Percentiles rank a stretch among this genome's conserved stretches.
Conservation (phyloP, 2,888 invertebrate species). For the Seira sanloemensis region DNA sequence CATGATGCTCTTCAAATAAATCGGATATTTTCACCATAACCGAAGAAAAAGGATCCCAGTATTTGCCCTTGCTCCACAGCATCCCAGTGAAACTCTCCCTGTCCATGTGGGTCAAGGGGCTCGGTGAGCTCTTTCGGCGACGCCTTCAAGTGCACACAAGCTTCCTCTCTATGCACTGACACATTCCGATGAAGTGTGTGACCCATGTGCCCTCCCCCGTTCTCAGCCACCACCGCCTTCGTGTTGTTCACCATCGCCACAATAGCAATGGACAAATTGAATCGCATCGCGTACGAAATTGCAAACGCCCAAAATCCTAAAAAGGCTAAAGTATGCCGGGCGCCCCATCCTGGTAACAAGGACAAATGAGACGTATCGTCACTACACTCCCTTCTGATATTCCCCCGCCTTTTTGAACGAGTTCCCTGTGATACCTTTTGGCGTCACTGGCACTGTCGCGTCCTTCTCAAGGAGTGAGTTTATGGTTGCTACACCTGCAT, state of each 20-base stretch:
- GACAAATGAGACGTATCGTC: neutral
- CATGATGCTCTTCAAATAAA: neutral
- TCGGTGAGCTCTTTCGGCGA: neutral
- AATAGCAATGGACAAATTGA: constrained; percentile 72
- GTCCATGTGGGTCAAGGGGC: neutral
- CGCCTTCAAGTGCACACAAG: constrained; percentile 33
- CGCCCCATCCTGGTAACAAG: constrained; percentile 68
- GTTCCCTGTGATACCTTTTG: too few species aligned
- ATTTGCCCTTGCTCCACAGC: constrained; percentile 61
- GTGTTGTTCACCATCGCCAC: constrained; percentile 65
- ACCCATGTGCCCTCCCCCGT: neutral
- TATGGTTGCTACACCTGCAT: too few species aligned
- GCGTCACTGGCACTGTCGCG: too few species aligned
- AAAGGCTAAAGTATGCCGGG: constrained; percentile 68
- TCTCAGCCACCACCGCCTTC: neutral
- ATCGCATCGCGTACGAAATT: constrained; percentile 71
- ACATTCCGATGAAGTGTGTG: neutral
- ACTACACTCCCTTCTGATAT: too few species aligned
- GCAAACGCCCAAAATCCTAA: constrained; percentile 71
- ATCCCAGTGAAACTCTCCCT: constrained; percentile 63
- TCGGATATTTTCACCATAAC: constrained; percentile 43
- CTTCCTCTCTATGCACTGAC: neutral
- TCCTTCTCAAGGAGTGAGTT: too few species aligned
- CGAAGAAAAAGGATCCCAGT: constrained; percentile 58
- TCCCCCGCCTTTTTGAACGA: too few species aligned